Conservation (phyloP, 2,113 vertebrate species). For the Mastomys coucha region DNA sequence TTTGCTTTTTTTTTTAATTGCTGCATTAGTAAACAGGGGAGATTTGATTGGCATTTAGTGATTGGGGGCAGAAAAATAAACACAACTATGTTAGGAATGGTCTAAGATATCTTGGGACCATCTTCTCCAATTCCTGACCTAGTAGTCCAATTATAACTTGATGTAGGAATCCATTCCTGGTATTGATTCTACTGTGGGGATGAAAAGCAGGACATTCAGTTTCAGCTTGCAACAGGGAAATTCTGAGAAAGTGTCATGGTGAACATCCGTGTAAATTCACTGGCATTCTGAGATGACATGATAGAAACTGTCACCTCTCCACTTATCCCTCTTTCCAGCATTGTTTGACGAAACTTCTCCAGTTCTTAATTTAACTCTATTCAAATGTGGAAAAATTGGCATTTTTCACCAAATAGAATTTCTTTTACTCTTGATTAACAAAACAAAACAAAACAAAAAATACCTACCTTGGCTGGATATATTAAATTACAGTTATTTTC, state of each 20-base stretch:
- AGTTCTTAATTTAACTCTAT: background rate
- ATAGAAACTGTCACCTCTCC: background rate
- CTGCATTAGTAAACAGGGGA: background rate
- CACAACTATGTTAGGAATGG: background rate
- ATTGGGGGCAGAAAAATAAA: background rate
- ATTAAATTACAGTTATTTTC: background rate
- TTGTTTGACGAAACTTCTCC: background rate
- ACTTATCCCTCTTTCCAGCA: background rate
- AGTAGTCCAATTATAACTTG: background rate
- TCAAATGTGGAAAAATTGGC: background rate
- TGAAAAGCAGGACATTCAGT: conserved; percentile 22
- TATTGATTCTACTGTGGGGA: background rate
- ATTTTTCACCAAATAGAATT: background rate
- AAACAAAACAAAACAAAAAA: background rate
- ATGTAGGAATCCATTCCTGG: background rate
- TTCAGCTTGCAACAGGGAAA: background rate
- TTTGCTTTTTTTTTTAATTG: background rate
- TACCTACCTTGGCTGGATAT: background rate
- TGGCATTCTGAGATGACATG: background rate
- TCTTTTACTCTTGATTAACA: background rate
- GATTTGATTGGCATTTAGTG: background rate
- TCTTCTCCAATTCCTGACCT: background rate
- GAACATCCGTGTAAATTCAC: background rate
- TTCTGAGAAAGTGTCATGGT: background rate
- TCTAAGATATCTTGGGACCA: background rate